Evolutionary conservation across 2,888 invertebrate species (phyloP), one percentile per base, ranked within the genome.

Genomic region (Thalpophila matura): DNA sequence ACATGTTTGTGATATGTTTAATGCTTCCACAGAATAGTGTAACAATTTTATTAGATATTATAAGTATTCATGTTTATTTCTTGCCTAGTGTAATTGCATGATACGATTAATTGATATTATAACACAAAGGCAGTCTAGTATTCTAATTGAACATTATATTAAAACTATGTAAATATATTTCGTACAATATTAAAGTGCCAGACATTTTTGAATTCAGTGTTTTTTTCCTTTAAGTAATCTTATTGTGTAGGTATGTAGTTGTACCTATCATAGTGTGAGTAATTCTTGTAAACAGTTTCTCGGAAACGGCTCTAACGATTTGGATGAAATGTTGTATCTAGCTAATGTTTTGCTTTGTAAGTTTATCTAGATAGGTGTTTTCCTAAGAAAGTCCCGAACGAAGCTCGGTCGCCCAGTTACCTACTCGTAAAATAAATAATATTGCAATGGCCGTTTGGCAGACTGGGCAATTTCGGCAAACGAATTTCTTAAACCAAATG

Each of bases 111-210:
- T 71, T 62, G 74, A 81, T 77, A 74, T 77, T 74, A 54, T 80
- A 86, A 83, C 76, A 77, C 77, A 80, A 82, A 84, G 81, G 79
- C 83, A 82, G 81, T 85, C 80, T 86, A 80, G 75, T 71, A 68
- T 67, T 72, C 64, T 82, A 74, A 75, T 66, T 78, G 70, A 79
- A 74, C 71, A 73, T 77, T 53, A 56, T 60, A 70, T 61, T 55
- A 59, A 62, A 70, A 66, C 47, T 64, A 53, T 93, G 91, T 92
- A 91, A 86, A 92, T 93, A 91, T 85, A 89, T 89, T 89, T 87
- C 81, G 77, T 89, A 85, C 82, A 83, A 84, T 83, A 93, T 85
- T 92, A 94, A 93, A 93, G 91, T 93, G 93, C 92, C 93, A 92
- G 89, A 92, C 79, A 84, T 86, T 87, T 87, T 88, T 86, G 82